Evolutionary conservation across 53 echinoderm and acorn worm genomes (phyloP).

Genomic region (Luidia sarsii): DNA sequence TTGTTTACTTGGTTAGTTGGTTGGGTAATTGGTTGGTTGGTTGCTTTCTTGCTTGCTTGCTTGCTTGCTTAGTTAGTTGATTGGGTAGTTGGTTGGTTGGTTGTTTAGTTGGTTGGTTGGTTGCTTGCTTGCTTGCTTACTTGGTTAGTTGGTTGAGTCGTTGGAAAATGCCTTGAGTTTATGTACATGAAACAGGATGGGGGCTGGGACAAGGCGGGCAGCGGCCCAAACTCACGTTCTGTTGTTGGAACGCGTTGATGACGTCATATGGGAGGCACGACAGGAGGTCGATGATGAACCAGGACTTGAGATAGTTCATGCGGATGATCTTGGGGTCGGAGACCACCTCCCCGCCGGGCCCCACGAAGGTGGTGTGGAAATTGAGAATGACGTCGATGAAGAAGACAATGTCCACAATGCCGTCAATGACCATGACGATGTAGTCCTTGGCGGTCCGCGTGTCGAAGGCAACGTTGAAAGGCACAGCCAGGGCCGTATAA

Average conservation of each 20-base stretch:
- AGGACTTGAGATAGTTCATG: constrained; percentile 94
- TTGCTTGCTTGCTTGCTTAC: no score
- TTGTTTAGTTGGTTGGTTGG: no score
- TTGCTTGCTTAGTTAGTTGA: no score
- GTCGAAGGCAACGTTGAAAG: constrained; percentile 96
- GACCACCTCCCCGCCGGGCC: constrained; percentile 97
- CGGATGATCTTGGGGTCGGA: constrained; percentile 93
- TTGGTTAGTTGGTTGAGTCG: no score
- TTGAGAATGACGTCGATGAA: constrained; percentile 98
- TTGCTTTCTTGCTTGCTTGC: no score
- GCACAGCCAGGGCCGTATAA: constrained; percentile 99
- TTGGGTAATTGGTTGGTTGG: no score
- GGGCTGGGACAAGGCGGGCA: no score
- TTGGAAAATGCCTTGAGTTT: no score
- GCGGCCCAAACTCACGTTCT: constrained; percentile 80
- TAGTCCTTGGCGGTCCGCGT: constrained; percentile 69
- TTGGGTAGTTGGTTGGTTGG: no score
- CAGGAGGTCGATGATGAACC: constrained; percentile 97
- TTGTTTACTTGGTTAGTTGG: no score
- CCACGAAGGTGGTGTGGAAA: constrained; percentile 99
- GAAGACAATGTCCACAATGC: constrained; percentile 99
- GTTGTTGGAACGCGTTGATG: constrained; percentile 96
- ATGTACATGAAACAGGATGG: no score
- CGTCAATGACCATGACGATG: constrained; percentile 92
- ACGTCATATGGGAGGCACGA: constrained; percentile 99